A percentile compares a stretch with the other conserved stretches of the same genome.
Conservation (phyloP, 2,797 vertebrate species). For the Orientallactaga sibirica region DNA sequence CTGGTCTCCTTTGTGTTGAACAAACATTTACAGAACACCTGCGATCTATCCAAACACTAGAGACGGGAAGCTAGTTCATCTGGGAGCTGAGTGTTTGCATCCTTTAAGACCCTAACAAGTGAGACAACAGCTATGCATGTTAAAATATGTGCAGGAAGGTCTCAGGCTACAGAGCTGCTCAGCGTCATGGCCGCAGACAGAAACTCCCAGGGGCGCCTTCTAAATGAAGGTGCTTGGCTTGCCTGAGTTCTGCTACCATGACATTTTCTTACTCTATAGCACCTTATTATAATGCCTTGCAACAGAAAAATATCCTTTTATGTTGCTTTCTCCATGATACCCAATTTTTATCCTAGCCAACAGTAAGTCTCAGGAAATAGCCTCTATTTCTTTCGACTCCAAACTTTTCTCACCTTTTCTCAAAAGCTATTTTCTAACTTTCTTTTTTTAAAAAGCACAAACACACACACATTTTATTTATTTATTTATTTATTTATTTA, state of each 20-base stretch:
- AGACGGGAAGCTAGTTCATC: not conserved
- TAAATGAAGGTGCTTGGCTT: not conserved
- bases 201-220: not conserved
- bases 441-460: not conserved
- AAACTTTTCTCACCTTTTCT: not conserved
- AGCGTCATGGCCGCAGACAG: not conserved
- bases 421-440: constrained; percentile 13
- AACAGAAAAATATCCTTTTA: not conserved
- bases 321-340: not conserved
- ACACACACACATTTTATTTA: too few species aligned
- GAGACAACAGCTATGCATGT: rapidly evolving
- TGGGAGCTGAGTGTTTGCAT: not conserved
- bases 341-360: not conserved
- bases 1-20: not conserved
- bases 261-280: not conserved
- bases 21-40: not conserved
- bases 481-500: too few species aligned
- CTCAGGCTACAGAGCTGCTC: not conserved
- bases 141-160: not conserved
- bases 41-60: not conserved
- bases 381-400: not conserved
- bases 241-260: not conserved
- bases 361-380: not conserved
- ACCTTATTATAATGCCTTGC: not conserved
- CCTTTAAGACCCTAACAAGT: not conserved